phyloP scores from a whole-genome alignment of 2,888 invertebrate species.

The Aleiodes leptofemur region DNA sequence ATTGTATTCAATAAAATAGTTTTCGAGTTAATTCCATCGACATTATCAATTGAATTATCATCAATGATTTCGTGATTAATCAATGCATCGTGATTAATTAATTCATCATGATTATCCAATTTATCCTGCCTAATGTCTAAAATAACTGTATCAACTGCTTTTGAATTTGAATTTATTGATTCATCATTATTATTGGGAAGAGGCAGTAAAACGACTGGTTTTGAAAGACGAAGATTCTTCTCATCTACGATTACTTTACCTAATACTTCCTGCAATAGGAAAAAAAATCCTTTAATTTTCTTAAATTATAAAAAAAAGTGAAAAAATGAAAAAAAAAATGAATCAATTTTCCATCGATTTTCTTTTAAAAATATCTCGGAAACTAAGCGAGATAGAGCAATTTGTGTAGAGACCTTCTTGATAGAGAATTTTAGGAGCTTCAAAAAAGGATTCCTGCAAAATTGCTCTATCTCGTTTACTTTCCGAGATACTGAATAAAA shows the following conservation, averaged over 20 bases:
- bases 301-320: too few species aligned
- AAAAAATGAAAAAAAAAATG: too few species aligned
- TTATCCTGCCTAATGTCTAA: slow-evolving; percentile 68
- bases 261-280: slow-evolving; percentile 65
- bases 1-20: slow-evolving; percentile 7
- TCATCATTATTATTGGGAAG: slow-evolving; percentile 21
- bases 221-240: slow-evolving; percentile 64
- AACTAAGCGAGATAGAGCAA: background rate
- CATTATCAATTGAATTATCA: slow-evolving; percentile 3
- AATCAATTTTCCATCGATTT: too few species aligned
- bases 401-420: too few species aligned
- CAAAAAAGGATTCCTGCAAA: too few species aligned
- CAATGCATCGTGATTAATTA: slow-evolving; percentile 23
- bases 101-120: slow-evolving; percentile 63
- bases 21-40: background rate
- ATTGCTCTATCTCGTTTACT: too few species aligned
- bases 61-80: slow-evolving; percentile 6
- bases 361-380: background rate
- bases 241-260: slow-evolving; percentile 72
- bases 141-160: slow-evolving; percentile 59
- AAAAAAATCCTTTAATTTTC: slow-evolving; percentile 5
- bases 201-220: slow-evolving; percentile 59
- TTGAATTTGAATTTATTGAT: slow-evolving; percentile 31
- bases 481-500: too few species aligned
- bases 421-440: too few species aligned